Evolutionary conservation across 1,140 invertebrate species (phyloP), one percentile per base, ranked within the genome.

Genomic region (Tetramorium parvispinum): DNA sequence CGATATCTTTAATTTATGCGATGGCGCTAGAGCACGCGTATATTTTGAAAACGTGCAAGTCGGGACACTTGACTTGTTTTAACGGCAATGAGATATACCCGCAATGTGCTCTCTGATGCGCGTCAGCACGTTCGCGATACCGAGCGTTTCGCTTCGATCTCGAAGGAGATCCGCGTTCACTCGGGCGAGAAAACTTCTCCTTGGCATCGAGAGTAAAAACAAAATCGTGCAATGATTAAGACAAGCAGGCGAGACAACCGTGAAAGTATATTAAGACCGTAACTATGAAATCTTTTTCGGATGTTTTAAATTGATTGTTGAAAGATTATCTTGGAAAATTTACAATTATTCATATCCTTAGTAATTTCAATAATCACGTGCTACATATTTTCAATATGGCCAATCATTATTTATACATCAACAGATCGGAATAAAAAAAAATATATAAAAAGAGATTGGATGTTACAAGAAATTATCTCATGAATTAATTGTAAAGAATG

Each of bases 1-100:
- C 53, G 66, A 21, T 71, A 73, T 82, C 79, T 82, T n/a, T 82
- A 82, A 82, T 82, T 82, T 82, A 82, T 82, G 51, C 78, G 51
- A 70, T n/a, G 65, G 51, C 65, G 65, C 51, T 82, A 82, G 51
- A 82, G n/a, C 49, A 37, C 21, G 63, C 18, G 32, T 46, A 43
- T 7, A 6, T 57, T 71, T 71, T 18, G 24, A 59, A 57, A 68
- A 82, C 37, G 24, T 18, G 78, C 18, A n/a, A n/a, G 68, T 66
- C 37, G 66, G 57, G 18, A 32, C n/a, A 71, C 6, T 57, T 55
- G 66, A 68, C 24, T 79, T 53, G 32, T 79, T 81, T 46, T 21
- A 77, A 43, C 10, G 11, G 66, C 27, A 43, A 78, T 32, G 27
- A 78, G 51, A 78, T 65, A 82, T 57, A 66, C 51, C 37, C 40